Percentiles rank a stretch among this genome's conserved stretches.
Evolutionary conservation across 2,888 invertebrate genomes (phyloP).

Genomic region (Aquatica leii): DNA sequence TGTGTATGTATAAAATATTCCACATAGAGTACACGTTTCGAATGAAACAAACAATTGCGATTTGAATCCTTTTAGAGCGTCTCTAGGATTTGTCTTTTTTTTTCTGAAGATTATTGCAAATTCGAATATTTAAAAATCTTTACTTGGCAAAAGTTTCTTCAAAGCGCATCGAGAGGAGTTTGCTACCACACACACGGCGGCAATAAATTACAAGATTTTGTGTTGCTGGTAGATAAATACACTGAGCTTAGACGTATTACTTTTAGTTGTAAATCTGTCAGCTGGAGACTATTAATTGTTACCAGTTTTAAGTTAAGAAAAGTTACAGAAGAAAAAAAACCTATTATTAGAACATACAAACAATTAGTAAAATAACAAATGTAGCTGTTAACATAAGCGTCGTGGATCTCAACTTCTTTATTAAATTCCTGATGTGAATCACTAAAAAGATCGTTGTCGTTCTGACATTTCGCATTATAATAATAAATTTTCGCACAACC

Average conservation of each 20-base stretch:
- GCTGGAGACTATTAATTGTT: constrained; percentile 29
- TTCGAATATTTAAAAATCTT: constrained; percentile 18
- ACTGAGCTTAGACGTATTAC: constrained; percentile 40
- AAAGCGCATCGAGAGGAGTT: no score
- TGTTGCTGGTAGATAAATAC: constrained; percentile 36
- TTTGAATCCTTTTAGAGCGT: neutral
- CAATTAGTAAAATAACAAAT: constrained; percentile 27
- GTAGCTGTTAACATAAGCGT: constrained; percentile 24
- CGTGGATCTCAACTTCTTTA: constrained; percentile 23
- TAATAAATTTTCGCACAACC: constrained; percentile 22
- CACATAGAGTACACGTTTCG: neutral
- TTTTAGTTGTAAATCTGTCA: constrained; percentile 41
- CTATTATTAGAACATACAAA: constrained; percentile 25
- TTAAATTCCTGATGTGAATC: constrained; percentile 32
- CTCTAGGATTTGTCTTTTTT: neutral
- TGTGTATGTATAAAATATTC: neutral
- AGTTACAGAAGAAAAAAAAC: constrained; percentile 13
- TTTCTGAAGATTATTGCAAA: constrained; percentile 2
- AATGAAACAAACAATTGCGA: constrained; percentile 16
- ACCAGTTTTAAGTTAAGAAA: constrained; percentile 4
- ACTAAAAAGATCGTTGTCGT: constrained; percentile 22
- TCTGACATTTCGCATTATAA: constrained; percentile 27
- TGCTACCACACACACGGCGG: no score
- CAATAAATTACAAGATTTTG: constrained; percentile 35
- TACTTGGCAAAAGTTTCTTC: neutral